phyloP scores from a whole-genome alignment of 1,140 invertebrate species.

The Lepidotrigona ventralis region DNA sequence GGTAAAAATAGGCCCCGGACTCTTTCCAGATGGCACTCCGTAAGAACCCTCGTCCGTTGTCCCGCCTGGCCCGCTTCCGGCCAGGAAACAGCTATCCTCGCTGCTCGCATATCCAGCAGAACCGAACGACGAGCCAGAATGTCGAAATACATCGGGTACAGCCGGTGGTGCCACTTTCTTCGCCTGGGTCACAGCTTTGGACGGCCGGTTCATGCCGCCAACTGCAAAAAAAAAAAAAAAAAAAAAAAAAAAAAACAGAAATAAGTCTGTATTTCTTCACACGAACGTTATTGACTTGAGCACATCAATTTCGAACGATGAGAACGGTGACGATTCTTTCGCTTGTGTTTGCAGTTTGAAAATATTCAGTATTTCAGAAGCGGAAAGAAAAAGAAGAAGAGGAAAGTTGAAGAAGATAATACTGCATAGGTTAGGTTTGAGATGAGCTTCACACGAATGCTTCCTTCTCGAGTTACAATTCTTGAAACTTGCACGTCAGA shows the following conservation, averaged over 20 bases:
- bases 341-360: neutral
- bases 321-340: neutral
- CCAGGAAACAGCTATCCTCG: slow-evolving; percentile 84
- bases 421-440: too few relatives aligned
- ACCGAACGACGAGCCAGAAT: slow-evolving; percentile 88
- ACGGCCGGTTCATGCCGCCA: slow-evolving; percentile 90
- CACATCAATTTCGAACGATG: too few relatives aligned
- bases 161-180: slow-evolving; percentile 92
- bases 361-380: neutral
- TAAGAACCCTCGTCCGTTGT: slow-evolving; percentile 74
- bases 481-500: neutral
- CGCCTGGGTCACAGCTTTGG: slow-evolving; percentile 86
- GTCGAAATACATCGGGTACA: slow-evolving; percentile 88
- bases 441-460: neutral
- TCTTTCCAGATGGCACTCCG: slow-evolving; percentile 80
- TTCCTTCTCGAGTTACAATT: neutral
- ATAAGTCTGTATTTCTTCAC: neutral
- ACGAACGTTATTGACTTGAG: neutral
- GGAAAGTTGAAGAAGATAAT: too few relatives aligned
- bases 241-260: too few relatives aligned
- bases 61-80: slow-evolving; percentile 73
- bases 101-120: slow-evolving; percentile 88
- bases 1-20: slow-evolving; percentile 80
- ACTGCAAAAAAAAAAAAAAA: slow-evolving; percentile 77
- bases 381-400: too few relatives aligned